These are phyloP conservation scores for Sylvilagus floridanus DNA, from an alignment of 2,797 vertebrate species.

Conservation along the genomic window DNA sequence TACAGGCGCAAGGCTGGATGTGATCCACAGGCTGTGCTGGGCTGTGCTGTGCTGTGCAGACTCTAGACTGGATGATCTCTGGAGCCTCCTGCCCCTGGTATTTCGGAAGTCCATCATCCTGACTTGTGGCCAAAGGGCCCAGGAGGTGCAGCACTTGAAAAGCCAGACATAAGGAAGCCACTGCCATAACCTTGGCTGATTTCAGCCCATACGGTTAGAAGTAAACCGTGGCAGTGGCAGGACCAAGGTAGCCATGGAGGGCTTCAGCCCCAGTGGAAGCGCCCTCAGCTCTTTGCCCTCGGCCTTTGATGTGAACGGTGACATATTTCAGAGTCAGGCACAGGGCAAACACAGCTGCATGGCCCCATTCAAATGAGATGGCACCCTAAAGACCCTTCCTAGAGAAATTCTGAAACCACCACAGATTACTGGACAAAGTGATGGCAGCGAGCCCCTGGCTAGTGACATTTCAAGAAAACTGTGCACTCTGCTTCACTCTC, in stretches of 20 bases:
- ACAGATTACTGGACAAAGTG: neutral
- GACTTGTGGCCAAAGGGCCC: neutral
- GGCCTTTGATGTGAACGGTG: neutral
- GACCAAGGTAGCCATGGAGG: neutral
- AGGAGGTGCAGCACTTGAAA: neutral
- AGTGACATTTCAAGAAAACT: neutral
- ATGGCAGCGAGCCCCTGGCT: neutral
- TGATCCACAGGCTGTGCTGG: neutral
- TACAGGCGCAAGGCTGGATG: neutral
- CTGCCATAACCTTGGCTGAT: neutral
- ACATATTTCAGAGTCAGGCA: neutral
- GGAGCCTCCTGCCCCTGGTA: neutral
- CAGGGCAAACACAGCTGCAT: neutral
- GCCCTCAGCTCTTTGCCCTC: neutral
- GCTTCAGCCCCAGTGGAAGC: neutral
- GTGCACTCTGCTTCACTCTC: accelerated
- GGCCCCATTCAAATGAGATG: neutral
- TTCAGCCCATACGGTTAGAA: neutral
- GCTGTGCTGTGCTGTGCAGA: neutral
- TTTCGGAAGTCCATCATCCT: neutral
- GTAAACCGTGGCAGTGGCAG: neutral
- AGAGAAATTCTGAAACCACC: neutral
- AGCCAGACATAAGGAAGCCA: neutral
- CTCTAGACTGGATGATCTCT: neutral
- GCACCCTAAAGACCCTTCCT: neutral